These are phyloP conservation scores for Heteropelma amictum DNA, from an alignment of 2,888 invertebrate species.

Conservation along the genomic window DNA sequence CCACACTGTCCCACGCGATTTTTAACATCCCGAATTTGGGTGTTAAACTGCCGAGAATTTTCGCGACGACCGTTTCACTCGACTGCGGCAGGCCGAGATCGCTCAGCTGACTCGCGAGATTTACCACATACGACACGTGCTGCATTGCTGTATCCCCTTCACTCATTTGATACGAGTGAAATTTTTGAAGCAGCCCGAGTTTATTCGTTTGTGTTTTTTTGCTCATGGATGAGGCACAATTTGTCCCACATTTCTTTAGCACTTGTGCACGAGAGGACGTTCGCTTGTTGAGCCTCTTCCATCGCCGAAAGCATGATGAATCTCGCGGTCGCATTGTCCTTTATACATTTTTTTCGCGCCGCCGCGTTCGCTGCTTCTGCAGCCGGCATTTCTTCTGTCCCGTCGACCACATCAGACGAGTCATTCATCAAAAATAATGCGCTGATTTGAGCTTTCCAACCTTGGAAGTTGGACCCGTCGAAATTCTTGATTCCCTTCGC, in stretches of 20 bases:
- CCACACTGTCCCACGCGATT: too few relatives aligned
- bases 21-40: neutral
- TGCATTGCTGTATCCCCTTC: neutral
- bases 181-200: neutral
- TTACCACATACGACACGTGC: neutral
- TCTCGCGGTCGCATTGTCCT: neutral
- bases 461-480: slow-evolving; percentile 51
- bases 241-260: neutral
- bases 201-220: neutral
- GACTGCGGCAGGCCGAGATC: neutral
- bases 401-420: slow-evolving; percentile 47
- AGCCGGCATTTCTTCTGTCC: slow-evolving; percentile 32
- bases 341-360: slow-evolving; percentile 35
- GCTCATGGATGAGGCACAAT: neutral
- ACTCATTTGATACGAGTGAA: neutral
- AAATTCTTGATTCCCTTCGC: slow-evolving; percentile 43
- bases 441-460: slow-evolving; percentile 52
- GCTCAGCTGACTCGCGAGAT: neutral
- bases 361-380: slow-evolving; percentile 20
- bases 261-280: neutral
- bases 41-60: neutral
- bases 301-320: neutral
- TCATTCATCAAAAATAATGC: slow-evolving; percentile 52
- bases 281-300: neutral
- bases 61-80: neutral